Conservation (phyloP, 2,888 invertebrate species). For the Gryllus longicercus region DNA sequence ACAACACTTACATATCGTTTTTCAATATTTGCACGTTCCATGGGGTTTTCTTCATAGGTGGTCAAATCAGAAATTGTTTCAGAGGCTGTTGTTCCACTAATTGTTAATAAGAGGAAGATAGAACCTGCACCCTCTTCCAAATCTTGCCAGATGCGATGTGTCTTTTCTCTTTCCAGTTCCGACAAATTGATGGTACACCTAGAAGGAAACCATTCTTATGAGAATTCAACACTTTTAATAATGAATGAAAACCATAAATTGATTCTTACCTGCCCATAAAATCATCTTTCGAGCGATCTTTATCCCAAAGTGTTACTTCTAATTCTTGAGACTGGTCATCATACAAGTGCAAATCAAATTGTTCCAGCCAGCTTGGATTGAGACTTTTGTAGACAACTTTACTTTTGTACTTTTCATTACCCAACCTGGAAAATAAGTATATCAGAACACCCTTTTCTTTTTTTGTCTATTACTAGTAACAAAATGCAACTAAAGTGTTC, state of each 20-base stretch:
- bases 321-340: constrained; percentile 89
- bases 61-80: constrained; percentile 90
- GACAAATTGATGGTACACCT: constrained; percentile 84
- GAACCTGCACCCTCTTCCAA: constrained; percentile 82
- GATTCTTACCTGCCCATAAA: constrained; percentile 69
- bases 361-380: constrained; percentile 91
- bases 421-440: constrained; percentile 62
- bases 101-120: constrained; percentile 84
- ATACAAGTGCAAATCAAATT: constrained; percentile 94
- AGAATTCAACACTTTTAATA: background rate
- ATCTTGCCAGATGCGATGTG: constrained; percentile 84
- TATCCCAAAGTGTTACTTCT: constrained; percentile 89
- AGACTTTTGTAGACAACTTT: constrained; percentile 70
- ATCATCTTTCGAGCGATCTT: constrained; percentile 81
- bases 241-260: background rate
- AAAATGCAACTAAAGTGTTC: no score
- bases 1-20: constrained; percentile 64
- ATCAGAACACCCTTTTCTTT: background rate
- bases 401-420: constrained; percentile 96
- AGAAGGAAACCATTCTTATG: constrained; percentile 41
- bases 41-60: constrained; percentile 75
- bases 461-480: no score
- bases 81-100: constrained; percentile 89
- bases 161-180: constrained; percentile 79
- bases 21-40: constrained; percentile 61